These are phyloP conservation scores for Hypsibius dujardini DNA, from an alignment of 1,140 invertebrate species.

Conservation along the genomic window DNA sequence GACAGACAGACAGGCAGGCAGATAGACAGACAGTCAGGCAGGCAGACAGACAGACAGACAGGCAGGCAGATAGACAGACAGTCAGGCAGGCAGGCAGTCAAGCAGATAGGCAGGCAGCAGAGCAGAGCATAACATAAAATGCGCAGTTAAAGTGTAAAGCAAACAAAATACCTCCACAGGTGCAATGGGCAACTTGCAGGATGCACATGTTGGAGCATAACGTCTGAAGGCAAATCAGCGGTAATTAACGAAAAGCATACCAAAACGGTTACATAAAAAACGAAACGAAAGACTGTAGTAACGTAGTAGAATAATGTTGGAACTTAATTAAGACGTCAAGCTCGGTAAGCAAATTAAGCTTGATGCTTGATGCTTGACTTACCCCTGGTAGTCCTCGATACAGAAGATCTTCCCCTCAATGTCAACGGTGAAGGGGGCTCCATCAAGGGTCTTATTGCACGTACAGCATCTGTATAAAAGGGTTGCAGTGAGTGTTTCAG, in stretches of 20 bases:
- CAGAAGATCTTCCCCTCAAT: slow-evolving; percentile 97
- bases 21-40: background rate
- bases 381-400: slow-evolving; percentile 86
- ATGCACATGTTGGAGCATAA: slow-evolving; percentile 91
- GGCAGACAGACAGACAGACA: background rate
- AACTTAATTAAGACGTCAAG: slow-evolving; percentile 2
- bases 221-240: slow-evolving; percentile 42
- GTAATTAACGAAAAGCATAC: slow-evolving; percentile 23
- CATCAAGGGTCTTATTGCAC: slow-evolving; percentile 91
- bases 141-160: slow-evolving; percentile 12
- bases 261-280: slow-evolving; percentile 20
- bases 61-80: background rate
- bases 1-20: no score
- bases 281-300: slow-evolving; percentile 19
- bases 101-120: background rate
- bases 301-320: slow-evolving; percentile 17
- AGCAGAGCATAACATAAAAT: background rate
- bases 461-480: slow-evolving; percentile 50
- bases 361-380: slow-evolving; percentile 20
- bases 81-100: background rate
- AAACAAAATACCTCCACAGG: slow-evolving; percentile 47
- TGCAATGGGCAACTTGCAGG: slow-evolving; percentile 76
- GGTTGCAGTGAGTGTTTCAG: no score
- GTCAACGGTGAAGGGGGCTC: slow-evolving; percentile 89
- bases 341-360: background rate